phyloP scores from a whole-genome alignment of 2,113 vertebrate genomes.

The Macheiramphus alcinus region DNA sequence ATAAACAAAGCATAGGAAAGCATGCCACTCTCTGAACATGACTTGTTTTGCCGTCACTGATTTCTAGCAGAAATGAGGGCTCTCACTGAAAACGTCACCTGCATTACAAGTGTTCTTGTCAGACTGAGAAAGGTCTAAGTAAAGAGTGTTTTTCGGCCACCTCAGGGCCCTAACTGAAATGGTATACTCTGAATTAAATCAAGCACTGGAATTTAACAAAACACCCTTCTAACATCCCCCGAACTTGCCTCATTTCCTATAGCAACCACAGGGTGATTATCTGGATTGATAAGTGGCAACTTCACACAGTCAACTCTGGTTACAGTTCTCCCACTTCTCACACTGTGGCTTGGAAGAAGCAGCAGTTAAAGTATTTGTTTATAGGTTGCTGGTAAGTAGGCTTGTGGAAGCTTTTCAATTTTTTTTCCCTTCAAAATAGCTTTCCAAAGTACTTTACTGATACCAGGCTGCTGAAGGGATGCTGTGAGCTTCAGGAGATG shows the following conservation, averaged over 20 bases:
- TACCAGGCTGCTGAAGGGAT: background rate
- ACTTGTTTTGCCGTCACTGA: accelerated
- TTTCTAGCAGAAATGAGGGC: background rate
- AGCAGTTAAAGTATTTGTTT: background rate
- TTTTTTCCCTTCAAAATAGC: too few relatives aligned
- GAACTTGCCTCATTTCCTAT: background rate
- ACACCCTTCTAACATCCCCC: accelerated
- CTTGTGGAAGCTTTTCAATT: background rate
- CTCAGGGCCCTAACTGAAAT: too few relatives aligned
- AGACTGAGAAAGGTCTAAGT: background rate
- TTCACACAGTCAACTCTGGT: background rate
- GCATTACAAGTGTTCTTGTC: background rate
- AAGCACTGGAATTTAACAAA: background rate
- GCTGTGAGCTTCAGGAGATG: background rate
- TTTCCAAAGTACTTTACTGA: background rate
- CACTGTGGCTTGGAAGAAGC: background rate
- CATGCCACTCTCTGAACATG: accelerated
- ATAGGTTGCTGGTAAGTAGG: background rate
- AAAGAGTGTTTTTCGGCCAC: background rate
- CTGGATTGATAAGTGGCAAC: background rate
- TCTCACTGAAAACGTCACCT: background rate
- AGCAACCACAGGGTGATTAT: background rate
- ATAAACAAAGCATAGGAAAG: background rate
- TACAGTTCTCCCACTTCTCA: background rate
- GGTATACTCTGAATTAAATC: background rate